phyloP scores from a whole-genome alignment of 2,797 vertebrate genomes.

The Sebastes matsubarae region DNA sequence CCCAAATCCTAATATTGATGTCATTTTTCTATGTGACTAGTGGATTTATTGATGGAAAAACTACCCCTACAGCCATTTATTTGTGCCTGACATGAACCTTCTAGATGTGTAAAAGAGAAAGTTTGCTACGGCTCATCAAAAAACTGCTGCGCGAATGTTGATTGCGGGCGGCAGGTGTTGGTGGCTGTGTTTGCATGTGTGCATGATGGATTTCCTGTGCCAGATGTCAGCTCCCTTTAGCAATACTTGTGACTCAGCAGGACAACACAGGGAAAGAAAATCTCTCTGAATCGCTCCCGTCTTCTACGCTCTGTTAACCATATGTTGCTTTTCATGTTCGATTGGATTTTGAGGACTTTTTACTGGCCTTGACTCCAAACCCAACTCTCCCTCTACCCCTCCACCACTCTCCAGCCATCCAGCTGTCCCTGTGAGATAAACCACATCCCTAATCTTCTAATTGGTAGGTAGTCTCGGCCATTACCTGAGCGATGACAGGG shows the following conservation, averaged over 20 bases:
- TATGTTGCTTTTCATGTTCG: constrained; percentile 39
- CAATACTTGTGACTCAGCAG: constrained; percentile 46
- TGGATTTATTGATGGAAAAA: background rate
- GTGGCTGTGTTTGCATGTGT: constrained; percentile 11
- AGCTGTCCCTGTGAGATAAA: constrained; percentile 50
- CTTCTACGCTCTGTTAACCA: constrained; percentile 23
- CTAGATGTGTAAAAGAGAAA: background rate
- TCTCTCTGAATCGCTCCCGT: constrained; percentile 22
- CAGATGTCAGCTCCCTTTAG: constrained; percentile 61
- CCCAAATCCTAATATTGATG: background rate
- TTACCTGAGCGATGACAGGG: constrained; percentile 69
- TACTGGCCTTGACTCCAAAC: background rate
- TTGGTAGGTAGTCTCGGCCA: constrained; percentile 62
- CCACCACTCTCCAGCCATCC: constrained; percentile 9
- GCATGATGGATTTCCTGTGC: constrained; percentile 34
- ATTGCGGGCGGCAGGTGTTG: constrained; percentile 42
- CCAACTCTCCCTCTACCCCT: background rate
- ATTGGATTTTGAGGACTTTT: constrained; percentile 27
- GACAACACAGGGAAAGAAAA: constrained; percentile 32
- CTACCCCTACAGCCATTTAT: background rate
- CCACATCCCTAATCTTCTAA: constrained; percentile 71
- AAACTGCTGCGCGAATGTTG: constrained; percentile 4
- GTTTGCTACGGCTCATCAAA: constrained; percentile 8
- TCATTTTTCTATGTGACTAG: background rate
- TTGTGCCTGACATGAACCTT: background rate